These are phyloP conservation scores for Macropus fuliginosus DNA, from an alignment of 2,797 vertebrate species.

Conservation along the genomic window DNA sequence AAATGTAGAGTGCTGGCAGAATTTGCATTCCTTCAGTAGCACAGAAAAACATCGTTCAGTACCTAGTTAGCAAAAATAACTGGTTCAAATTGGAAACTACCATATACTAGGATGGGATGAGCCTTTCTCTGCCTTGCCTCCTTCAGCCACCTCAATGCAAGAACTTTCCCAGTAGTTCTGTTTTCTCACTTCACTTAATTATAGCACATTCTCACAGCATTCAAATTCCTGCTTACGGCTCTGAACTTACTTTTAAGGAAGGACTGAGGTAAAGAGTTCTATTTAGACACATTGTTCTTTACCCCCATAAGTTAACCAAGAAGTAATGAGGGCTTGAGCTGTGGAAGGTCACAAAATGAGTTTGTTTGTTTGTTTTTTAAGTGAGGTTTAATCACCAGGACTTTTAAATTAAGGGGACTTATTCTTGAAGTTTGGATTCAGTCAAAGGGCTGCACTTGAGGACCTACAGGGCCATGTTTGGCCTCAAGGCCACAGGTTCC, in stretches of 20 bases:
- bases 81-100: background rate
- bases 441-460: no score
- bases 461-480: no score
- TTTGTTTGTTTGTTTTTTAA: background rate
- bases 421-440: no score
- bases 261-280: background rate
- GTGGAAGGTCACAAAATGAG: background rate
- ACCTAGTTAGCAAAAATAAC: background rate
- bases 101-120: background rate
- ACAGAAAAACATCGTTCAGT: background rate
- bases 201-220: background rate
- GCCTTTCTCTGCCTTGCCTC: background rate
- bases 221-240: background rate
- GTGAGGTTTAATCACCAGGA: background rate
- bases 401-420: background rate
- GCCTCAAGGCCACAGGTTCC: no score
- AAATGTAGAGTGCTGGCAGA: background rate
- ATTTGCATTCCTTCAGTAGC: background rate
- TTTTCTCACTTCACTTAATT: background rate
- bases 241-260: background rate
- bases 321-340: background rate
- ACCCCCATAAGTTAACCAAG: background rate
- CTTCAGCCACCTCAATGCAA: background rate
- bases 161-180: background rate
- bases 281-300: background rate